Evolutionary conservation across 2,888 invertebrate genomes (phyloP), one percentile per base, ranked within the genome.

Genomic region (Augochlorella aurata): DNA sequence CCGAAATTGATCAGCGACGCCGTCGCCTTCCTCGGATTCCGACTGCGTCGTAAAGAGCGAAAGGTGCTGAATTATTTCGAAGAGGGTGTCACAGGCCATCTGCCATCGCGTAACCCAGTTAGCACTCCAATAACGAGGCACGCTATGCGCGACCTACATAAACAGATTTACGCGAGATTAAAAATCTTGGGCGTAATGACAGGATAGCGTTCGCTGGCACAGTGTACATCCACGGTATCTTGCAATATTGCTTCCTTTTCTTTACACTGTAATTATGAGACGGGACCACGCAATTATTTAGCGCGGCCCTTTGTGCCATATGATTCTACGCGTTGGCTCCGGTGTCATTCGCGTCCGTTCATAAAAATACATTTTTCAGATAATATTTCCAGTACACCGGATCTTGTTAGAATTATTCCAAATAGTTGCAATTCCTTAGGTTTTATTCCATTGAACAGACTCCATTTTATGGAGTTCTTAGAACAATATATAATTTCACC

Each of bases 131-230:
- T 74, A 77, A 78, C 78, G 68, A 79, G 50, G 73, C 84, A 68
- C 75, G 70, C 71, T 67, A 74, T 44, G 50, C 76, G 77, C 84
- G 85, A 85, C 87, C 87, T 81, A 87, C 84, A 84, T 87, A 79
- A 85, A 83, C 84, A 80, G 70, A 76, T 84, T 82, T 75, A 79
- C 65, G 24, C 71, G 3, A n/a, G 65, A 65, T 65, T 65, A 65
- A 65, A 65, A 65, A 65, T 38, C 63, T 29, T 65, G 18, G 5
- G 44, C 4, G 44, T 65, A 65, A 65, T 44, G 44, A 65, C 9
- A 44, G n/a, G 18, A 38, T 14, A 14, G 14, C 24, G 24, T 7
- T 24, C 16, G 7, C 58, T 14, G 24, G 0, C 14, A 8, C 24
- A 14, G 24, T 7, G 14, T 58, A 58, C 14, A 58, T 4, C 58